Evolutionary conservation across 2,113 vertebrate genomes (phyloP).

Genomic region (Perognathus longimembris): DNA sequence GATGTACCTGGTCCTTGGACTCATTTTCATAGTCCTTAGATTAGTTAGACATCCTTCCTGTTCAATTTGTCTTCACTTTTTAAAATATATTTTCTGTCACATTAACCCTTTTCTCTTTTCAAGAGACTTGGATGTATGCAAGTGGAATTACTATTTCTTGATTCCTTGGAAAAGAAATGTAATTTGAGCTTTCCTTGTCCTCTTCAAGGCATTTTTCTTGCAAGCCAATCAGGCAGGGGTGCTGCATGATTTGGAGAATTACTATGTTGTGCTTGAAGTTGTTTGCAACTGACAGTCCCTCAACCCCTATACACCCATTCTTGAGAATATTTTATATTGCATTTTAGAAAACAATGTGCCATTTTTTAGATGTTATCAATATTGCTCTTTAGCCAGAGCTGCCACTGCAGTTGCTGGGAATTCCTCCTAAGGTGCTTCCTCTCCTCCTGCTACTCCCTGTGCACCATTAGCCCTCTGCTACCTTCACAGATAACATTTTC

Average conservation of each 20-base stretch:
- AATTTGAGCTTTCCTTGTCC: slow-evolving; percentile 45
- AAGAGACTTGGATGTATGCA: neutral
- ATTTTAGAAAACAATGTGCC: slow-evolving; percentile 47
- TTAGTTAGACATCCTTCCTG: neutral
- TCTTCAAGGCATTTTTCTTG: slow-evolving; percentile 54
- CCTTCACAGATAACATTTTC: slow-evolving; percentile 51
- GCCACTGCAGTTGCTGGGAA: slow-evolving; percentile 41
- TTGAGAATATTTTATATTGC: slow-evolving; percentile 40
- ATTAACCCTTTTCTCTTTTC: neutral
- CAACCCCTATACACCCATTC: neutral
- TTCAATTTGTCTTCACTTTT: slow-evolving; percentile 26
- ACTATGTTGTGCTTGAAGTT: slow-evolving; percentile 55
- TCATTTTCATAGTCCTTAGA: neutral
- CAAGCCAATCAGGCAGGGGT: neutral
- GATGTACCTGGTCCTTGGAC: neutral
- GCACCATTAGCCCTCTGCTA: slow-evolving; percentile 47
- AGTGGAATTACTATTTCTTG: slow-evolving; percentile 22
- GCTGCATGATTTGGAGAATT: slow-evolving; percentile 2
- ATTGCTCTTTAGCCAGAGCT: slow-evolving; percentile 70
- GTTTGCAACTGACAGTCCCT: slow-evolving; percentile 59
- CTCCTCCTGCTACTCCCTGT: slow-evolving; percentile 12
- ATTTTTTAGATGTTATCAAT: slow-evolving; percentile 65
- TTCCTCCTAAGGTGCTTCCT: slow-evolving; percentile 70
- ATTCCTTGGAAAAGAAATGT: slow-evolving; percentile 47
- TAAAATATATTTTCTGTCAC: neutral